These are phyloP conservation scores for Drosophila jambulina DNA, from an alignment of 1,140 invertebrate species.

Conservation along the genomic window DNA sequence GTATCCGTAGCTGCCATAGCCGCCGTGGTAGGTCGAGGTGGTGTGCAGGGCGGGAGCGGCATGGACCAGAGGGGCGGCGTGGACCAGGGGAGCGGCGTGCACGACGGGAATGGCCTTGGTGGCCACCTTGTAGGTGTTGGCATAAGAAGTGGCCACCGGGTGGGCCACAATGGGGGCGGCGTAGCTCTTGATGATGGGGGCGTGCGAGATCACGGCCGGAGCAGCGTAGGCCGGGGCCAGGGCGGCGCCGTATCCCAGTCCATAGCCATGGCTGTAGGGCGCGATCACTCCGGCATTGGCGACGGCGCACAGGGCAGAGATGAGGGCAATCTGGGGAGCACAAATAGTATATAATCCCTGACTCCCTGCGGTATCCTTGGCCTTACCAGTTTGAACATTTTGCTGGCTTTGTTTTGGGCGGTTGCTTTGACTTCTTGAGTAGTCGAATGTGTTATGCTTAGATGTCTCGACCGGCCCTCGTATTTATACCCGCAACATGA, in stretches of 20 bases:
- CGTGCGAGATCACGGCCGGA: conserved; percentile 73
- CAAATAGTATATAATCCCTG: not conserved
- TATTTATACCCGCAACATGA: conserved; percentile 82
- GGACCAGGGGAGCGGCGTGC: conserved; percentile 76
- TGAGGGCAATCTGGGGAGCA: conserved; percentile 60
- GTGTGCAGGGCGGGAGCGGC: conserved; percentile 77
- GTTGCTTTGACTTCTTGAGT: conserved; percentile 60
- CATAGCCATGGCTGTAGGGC: conserved; percentile 73
- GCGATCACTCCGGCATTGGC: conserved; percentile 77
- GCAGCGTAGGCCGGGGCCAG: conserved; percentile 65
- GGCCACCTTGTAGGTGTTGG: conserved; percentile 87
- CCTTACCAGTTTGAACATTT: conserved; percentile 85
- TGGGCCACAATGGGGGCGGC: conserved; percentile 82
- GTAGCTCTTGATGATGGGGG: conserved; percentile 76
- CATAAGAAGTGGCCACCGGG: conserved; percentile 87
- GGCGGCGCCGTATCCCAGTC: conserved; percentile 50
- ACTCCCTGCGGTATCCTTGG: conserved; percentile 19
- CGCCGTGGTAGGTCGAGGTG: conserved; percentile 76
- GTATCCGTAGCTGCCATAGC: conserved; percentile 53
- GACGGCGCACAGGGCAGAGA: conserved; percentile 80
- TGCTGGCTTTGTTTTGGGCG: conserved; percentile 41
- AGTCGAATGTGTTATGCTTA: conserved; percentile 76
- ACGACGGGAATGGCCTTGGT: conserved; percentile 79
- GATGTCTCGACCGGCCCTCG: conserved; percentile 40
- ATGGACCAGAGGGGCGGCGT: conserved; percentile 71